A percentile compares a stretch with the other conserved stretches of the same genome.
Evolutionary conservation across 2,888 invertebrate genomes (phyloP).

Genomic region (Hypolimnas misippus): DNA sequence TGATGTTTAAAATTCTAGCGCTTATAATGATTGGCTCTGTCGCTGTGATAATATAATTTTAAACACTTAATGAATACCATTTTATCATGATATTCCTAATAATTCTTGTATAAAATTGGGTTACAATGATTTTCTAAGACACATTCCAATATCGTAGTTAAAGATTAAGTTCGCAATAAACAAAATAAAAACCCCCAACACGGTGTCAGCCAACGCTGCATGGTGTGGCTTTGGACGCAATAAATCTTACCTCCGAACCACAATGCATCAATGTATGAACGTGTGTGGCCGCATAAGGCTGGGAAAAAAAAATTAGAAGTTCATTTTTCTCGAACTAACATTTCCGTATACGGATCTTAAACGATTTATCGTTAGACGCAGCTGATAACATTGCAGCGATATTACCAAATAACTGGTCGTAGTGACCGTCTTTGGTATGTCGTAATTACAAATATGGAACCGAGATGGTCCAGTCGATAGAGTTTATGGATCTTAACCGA

Average conservation of each 20-base stretch:
- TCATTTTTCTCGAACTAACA: conserved; percentile 24
- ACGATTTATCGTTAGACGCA: conserved; percentile 35
- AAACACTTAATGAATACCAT: too few species aligned
- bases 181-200: conserved; percentile 59
- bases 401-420: conserved; percentile 11
- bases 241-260: conserved; percentile 59
- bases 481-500: not conserved
- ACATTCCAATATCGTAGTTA: not conserved
- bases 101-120: not conserved
- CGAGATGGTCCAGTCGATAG: not conserved
- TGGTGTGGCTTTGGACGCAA: conserved; percentile 46
- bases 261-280: conserved; percentile 55
- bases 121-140: not conserved
- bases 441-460: not conserved
- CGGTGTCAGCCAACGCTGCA: conserved; percentile 57
- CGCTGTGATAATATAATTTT: too few species aligned
- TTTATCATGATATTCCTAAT: too few species aligned
- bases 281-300: conserved; percentile 48
- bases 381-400: conserved; percentile 21
- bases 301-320: conserved; percentile 31
- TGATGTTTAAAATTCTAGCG: too few species aligned
- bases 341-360: conserved; percentile 32
- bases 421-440: conserved; percentile 4
- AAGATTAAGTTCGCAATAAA: conserved; percentile 55
- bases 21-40: too few species aligned